Conservation (phyloP, 2,113 vertebrate species). For the Coracopsis vasa region DNA sequence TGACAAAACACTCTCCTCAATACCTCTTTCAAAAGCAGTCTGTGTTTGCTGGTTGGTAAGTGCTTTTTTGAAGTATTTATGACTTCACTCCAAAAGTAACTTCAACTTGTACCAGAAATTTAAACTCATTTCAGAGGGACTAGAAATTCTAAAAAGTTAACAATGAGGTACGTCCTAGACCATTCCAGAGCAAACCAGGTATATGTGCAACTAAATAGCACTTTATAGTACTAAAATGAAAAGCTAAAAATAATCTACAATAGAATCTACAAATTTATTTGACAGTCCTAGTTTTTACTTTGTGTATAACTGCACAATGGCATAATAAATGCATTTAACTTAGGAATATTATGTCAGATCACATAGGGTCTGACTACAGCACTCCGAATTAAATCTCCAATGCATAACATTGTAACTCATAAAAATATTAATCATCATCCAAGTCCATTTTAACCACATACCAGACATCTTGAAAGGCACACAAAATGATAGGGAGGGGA, state of each 20-base stretch:
- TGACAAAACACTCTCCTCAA: neutral
- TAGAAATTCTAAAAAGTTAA: neutral
- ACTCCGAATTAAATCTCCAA: neutral
- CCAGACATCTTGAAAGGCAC: neutral
- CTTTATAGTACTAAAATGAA: neutral
- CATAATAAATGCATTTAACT: neutral
- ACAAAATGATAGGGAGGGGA: neutral
- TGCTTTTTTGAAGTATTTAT: neutral
- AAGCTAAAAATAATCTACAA: neutral
- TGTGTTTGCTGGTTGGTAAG: neutral
- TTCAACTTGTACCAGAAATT: neutral
- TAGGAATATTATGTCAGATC: neutral
- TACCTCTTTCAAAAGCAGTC: neutral
- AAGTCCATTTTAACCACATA: neutral
- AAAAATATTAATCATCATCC: neutral
- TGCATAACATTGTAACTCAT: neutral
- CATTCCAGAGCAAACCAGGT: neutral
- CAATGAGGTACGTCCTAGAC: neutral
- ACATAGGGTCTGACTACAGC: neutral
- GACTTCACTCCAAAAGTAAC: neutral
- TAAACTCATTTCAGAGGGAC: neutral
- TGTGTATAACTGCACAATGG: neutral
- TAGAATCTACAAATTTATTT: neutral
- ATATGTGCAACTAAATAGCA: neutral
- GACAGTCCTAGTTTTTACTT: neutral